phyloP scores from a whole-genome alignment of 2,797 vertebrate genomes.

The Takifugu rubripes region DNA sequence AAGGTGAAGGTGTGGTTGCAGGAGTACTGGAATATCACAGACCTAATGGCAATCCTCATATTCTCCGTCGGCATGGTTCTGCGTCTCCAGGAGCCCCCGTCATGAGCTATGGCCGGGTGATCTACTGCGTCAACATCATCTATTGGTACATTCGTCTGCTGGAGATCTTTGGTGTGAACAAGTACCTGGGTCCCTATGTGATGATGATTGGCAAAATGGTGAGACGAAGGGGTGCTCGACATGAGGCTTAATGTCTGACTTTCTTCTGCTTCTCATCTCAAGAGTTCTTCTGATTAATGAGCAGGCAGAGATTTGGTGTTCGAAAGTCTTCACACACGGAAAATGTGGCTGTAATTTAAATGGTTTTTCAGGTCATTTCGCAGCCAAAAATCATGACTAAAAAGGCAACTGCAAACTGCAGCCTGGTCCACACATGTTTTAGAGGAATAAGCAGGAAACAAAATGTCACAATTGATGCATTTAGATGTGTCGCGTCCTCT shows the following conservation, averaged over 20 bases:
- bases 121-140: conserved; percentile 99
- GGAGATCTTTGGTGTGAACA: conserved; percentile 99
- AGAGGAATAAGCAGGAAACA: no score
- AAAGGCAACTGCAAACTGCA: conserved; percentile 5
- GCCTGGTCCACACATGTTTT: neutral
- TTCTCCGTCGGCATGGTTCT: conserved; percentile 97
- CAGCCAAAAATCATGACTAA: neutral
- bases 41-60: conserved; percentile 97
- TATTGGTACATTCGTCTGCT: conserved; percentile 98
- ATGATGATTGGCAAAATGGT: conserved; percentile 99
- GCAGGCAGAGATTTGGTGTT: no score
- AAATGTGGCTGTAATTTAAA: no score
- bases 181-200: conserved; percentile 97
- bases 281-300: no score
- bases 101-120: conserved; percentile 93
- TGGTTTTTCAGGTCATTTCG: no score
- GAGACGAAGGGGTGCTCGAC: conserved; percentile 57
- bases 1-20: conserved; percentile 99
- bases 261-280: no score
- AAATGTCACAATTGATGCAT: no score
- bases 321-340: no score
- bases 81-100: conserved; percentile 95
- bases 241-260: no score
- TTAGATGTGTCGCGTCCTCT: no score
- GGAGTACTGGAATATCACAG: conserved; percentile 98